phyloP scores from a whole-genome alignment of 2,113 vertebrate genomes.

The Gobius niger region DNA sequence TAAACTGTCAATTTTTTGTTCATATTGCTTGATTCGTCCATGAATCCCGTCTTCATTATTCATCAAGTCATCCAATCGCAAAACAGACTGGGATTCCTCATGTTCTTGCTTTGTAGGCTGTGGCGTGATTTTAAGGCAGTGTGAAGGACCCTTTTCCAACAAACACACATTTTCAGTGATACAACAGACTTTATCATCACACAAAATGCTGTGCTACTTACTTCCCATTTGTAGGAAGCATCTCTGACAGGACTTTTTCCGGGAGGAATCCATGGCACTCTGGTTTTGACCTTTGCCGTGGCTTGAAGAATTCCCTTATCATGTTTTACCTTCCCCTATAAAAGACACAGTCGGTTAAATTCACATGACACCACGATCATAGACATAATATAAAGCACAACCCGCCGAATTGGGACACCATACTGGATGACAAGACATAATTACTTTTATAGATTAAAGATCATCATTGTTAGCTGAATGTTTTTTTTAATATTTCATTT shows the following conservation, averaged over 20 bases:
- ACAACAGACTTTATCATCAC: background rate
- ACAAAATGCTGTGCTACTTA: slow-evolving; percentile 33
- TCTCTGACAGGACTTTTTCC: slow-evolving; percentile 81
- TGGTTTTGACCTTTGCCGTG: slow-evolving; percentile 81
- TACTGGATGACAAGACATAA: no score
- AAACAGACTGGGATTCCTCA: slow-evolving; percentile 74
- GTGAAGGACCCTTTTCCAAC: slow-evolving; percentile 77
- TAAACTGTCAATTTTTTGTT: slow-evolving; percentile 87
- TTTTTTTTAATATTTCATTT: no score
- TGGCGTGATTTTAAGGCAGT: slow-evolving; percentile 78
- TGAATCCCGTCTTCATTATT: slow-evolving; percentile 82
- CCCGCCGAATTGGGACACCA: no score
- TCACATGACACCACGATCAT: background rate
- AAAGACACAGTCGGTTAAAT: slow-evolving; percentile 1
- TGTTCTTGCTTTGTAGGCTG: slow-evolving; percentile 52
- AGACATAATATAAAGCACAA: no score
- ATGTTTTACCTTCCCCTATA: slow-evolving; percentile 57
- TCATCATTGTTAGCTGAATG: no score
- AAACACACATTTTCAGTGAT: slow-evolving; percentile 2
- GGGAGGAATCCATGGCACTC: slow-evolving; percentile 87
- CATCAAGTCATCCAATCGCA: slow-evolving; percentile 85
- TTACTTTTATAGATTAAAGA: no score
- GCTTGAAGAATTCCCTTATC: slow-evolving; percentile 62
- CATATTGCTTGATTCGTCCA: slow-evolving; percentile 83
- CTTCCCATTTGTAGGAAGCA: slow-evolving; percentile 87